Evolutionary conservation across 2,797 vertebrate genomes (phyloP).

Genomic region (Podarcis lilfordi): DNA sequence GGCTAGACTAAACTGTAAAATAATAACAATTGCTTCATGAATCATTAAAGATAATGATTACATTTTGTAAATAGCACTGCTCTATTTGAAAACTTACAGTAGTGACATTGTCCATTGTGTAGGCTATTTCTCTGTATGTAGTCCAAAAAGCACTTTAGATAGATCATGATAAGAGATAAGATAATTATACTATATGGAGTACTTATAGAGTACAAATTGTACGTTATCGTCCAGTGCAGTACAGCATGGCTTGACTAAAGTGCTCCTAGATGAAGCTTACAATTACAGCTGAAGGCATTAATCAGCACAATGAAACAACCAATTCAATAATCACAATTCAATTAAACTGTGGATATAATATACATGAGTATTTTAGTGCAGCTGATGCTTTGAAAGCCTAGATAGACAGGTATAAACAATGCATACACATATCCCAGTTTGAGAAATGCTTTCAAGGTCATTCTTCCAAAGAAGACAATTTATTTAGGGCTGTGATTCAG

Average conservation of each 20-base stretch:
- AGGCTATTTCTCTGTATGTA: background rate
- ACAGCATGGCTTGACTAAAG: constrained; percentile 3
- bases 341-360: background rate
- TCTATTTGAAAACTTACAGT: constrained; percentile 26
- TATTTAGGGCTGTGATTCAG: background rate
- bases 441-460: background rate
- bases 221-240: background rate
- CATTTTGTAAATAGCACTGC: constrained; percentile 27
- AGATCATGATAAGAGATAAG: background rate
- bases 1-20: constrained; percentile 45
- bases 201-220: background rate
- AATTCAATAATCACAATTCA: constrained; percentile 14
- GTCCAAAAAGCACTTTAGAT: background rate
- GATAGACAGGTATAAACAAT: background rate
- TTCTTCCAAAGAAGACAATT: background rate
- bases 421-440: background rate
- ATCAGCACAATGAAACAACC: constrained; percentile 11
- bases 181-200: background rate
- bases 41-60: constrained; percentile 53
- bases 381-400: background rate
- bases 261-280: background rate
- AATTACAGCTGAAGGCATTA: constrained; percentile 13
- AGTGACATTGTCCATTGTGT: background rate
- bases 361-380: background rate
- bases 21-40: constrained; percentile 50